A percentile compares a stretch with the other conserved stretches of the same genome.
Evolutionary conservation across 2,113 vertebrate species (phyloP).

Genomic region (Phoenicopterus ruber): DNA sequence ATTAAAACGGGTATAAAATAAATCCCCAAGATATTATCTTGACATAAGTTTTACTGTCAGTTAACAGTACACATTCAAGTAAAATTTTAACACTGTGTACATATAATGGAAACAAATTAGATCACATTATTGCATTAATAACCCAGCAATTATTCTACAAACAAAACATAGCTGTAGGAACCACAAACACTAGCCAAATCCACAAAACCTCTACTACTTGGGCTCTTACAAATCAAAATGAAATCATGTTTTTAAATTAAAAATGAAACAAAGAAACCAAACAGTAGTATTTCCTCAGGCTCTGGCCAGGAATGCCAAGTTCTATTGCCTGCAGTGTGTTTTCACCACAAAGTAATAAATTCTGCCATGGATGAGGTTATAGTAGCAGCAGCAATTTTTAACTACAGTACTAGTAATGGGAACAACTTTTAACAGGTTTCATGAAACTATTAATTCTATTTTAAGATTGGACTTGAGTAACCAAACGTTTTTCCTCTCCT

Average conservation of each 20-base stretch:
- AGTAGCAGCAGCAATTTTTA: neutral
- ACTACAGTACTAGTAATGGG: neutral
- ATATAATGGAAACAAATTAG: neutral
- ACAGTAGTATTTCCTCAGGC: neutral
- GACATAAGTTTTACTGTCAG: neutral
- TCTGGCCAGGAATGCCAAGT: neutral
- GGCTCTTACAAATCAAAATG: neutral
- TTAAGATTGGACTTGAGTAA: neutral
- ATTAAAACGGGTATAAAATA: neutral
- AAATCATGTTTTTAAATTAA: neutral
- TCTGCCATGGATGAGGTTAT: neutral
- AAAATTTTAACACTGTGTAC: neutral
- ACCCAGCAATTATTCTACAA: neutral
- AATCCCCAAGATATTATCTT: neutral
- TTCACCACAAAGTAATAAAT: neutral
- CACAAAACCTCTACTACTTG: neutral
- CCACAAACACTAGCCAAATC: neutral
- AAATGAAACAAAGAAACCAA: neutral
- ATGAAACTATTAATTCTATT: neutral
- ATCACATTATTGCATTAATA: neutral
- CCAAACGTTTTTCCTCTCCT: neutral
- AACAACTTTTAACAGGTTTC: neutral
- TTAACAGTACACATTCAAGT: neutral
- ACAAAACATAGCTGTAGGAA: neutral
- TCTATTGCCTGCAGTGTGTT: neutral